Evolutionary conservation across 2,113 vertebrate genomes (phyloP).

Genomic region (Odontesthes bonariensis): DNA sequence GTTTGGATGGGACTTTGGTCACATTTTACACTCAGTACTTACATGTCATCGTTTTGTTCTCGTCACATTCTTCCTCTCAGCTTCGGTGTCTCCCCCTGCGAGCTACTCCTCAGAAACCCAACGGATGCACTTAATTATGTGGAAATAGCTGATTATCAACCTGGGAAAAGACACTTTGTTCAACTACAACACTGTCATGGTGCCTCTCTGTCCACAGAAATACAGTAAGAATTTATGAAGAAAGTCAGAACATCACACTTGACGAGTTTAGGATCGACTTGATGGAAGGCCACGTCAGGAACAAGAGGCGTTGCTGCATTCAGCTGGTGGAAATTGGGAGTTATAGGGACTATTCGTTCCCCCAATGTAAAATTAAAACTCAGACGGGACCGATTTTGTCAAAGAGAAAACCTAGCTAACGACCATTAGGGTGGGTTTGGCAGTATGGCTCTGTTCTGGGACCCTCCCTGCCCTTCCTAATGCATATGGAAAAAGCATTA

Average conservation of each 20-base stretch:
- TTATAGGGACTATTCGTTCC: constrained; percentile 4
- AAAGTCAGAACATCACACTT: constrained; percentile 50
- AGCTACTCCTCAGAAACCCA: constrained; percentile 46
- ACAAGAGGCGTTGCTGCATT: background rate
- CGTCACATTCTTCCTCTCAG: constrained; percentile 53
- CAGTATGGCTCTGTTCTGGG: background rate
- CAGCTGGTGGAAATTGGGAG: constrained; percentile 42
- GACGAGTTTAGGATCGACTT: constrained; percentile 59
- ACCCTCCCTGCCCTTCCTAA: background rate
- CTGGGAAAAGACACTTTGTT: constrained; percentile 56
- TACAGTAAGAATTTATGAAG: constrained; percentile 6
- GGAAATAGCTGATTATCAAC: constrained; percentile 71
- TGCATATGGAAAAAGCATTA: background rate
- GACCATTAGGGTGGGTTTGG: too few relatives aligned
- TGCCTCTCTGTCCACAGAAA: constrained; percentile 45
- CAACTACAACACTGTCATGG: constrained; percentile 55
- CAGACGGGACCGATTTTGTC: background rate
- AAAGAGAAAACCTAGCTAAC: background rate
- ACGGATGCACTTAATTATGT: constrained; percentile 67
- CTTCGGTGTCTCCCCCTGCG: constrained; percentile 38
- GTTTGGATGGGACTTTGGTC: too few relatives aligned
- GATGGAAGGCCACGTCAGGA: constrained; percentile 24
- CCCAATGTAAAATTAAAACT: background rate
- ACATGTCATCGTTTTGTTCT: too few relatives aligned
- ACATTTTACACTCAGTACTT: too few relatives aligned